A percentile compares a stretch with the other conserved stretches of the same genome.
Conservation (phyloP, 2,888 invertebrate species). For the Nomada ferruginata region DNA sequence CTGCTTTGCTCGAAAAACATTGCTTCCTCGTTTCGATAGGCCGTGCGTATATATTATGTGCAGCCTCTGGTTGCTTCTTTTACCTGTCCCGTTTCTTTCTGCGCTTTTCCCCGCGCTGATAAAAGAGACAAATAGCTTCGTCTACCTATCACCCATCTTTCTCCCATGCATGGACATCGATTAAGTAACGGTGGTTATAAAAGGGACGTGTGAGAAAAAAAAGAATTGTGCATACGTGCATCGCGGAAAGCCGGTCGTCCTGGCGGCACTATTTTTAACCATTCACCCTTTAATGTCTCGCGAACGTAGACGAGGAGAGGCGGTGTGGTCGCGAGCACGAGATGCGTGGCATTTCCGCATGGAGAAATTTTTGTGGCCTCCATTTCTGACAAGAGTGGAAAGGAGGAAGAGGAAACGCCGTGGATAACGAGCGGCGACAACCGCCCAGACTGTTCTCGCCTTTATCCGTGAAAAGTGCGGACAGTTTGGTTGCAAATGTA, state of each 20-base stretch:
- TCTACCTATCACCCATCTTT: too few species aligned
- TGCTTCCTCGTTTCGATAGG: conserved; percentile 34
- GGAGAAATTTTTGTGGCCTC: conserved; percentile 68
- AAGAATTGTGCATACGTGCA: not conserved
- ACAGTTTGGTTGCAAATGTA: not conserved
- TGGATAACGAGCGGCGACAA: conserved; percentile 67
- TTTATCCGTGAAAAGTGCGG: conserved; percentile 15
- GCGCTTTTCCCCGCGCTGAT: conserved; percentile 31
- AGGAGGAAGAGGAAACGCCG: conserved; percentile 67
- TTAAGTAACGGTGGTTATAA: conserved; percentile 21
- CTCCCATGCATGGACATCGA: not conserved
- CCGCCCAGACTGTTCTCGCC: conserved; percentile 10
- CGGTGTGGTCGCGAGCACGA: conserved; percentile 45
- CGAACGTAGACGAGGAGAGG: conserved; percentile 39
- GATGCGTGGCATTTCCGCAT: conserved; percentile 65
- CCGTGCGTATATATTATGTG: too few species aligned
- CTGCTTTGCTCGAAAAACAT: conserved; percentile 32
- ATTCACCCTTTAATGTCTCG: conserved; percentile 57
- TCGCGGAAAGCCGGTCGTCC: conserved; percentile 40
- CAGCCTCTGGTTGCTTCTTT: conserved; percentile 9
- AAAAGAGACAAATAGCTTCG: not conserved
- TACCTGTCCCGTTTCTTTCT: conserved; percentile 24
- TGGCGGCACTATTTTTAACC: conserved; percentile 59
- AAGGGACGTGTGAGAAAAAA: not conserved
- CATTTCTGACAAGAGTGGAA: conserved; percentile 51